These are phyloP conservation scores for Eulemur rubriventer DNA, from an alignment of 2,797 vertebrate species.

Conservation along the genomic window DNA sequence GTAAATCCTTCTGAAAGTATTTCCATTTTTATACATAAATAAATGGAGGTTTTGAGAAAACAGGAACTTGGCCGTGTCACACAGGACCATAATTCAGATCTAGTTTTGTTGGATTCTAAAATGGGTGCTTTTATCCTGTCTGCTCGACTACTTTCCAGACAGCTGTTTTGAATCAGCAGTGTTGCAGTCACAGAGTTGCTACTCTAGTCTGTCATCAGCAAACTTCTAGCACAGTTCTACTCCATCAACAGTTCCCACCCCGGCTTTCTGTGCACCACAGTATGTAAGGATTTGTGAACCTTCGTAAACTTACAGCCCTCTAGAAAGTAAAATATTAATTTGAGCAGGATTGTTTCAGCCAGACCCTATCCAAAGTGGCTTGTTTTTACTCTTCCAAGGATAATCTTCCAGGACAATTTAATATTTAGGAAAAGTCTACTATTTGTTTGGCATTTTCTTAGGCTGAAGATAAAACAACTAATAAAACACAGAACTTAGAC, in stretches of 20 bases:
- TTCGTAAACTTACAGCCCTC: neutral
- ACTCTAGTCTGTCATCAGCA: neutral
- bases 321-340: conserved; percentile 3
- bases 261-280: neutral
- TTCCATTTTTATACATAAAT: neutral
- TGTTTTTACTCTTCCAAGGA: neutral
- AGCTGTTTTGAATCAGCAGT: neutral
- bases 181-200: neutral
- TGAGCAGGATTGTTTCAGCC: neutral
- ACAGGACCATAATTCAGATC: neutral
- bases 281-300: neutral
- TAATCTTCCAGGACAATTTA: neutral
- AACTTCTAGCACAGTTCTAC: neutral
- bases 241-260: neutral
- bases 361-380: neutral
- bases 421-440: neutral
- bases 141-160: neutral
- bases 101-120: neutral
- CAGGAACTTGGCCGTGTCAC: neutral
- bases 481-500: neutral
- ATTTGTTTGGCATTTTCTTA: neutral
- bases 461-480: neutral
- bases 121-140: neutral
- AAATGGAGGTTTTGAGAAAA: neutral
- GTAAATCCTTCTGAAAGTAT: neutral